These are phyloP conservation scores for Leuctra nigra DNA, from an alignment of 2,888 invertebrate species.

Conservation along the genomic window DNA sequence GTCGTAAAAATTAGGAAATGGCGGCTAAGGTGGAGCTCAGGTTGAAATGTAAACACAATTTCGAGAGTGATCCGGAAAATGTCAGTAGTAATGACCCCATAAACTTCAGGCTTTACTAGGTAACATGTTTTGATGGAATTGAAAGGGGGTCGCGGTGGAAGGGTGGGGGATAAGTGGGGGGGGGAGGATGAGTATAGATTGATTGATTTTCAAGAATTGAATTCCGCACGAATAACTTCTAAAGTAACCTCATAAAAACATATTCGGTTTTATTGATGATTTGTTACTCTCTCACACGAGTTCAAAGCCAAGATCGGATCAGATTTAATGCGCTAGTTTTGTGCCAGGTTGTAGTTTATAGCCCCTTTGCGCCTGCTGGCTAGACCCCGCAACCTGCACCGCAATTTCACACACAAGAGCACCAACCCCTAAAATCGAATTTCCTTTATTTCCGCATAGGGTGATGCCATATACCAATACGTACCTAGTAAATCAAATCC, in stretches of 20 bases:
- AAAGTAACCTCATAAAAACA: no score
- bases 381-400: conserved; percentile 10
- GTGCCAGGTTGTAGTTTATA: neutral
- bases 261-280: no score
- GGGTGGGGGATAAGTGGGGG: no score
- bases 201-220: no score
- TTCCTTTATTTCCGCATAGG: conserved; percentile 11
- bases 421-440: conserved; percentile 12
- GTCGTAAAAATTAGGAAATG: conserved; percentile 5
- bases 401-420: neutral
- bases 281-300: no score
- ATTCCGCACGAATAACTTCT: no score
- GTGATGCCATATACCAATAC: neutral
- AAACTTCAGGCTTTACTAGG: neutral
- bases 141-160: neutral
- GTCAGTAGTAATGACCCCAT: neutral
- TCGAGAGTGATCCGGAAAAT: conserved; percentile 4
- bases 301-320: no score
- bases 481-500: conserved; percentile 1
- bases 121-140: neutral
- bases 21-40: neutral
- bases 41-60: conserved; percentile 8
- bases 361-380: neutral
- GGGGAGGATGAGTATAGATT: no score
- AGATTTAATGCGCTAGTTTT: no score